phyloP scores from a whole-genome alignment of 2,888 invertebrate species.

The Noctua comes region DNA sequence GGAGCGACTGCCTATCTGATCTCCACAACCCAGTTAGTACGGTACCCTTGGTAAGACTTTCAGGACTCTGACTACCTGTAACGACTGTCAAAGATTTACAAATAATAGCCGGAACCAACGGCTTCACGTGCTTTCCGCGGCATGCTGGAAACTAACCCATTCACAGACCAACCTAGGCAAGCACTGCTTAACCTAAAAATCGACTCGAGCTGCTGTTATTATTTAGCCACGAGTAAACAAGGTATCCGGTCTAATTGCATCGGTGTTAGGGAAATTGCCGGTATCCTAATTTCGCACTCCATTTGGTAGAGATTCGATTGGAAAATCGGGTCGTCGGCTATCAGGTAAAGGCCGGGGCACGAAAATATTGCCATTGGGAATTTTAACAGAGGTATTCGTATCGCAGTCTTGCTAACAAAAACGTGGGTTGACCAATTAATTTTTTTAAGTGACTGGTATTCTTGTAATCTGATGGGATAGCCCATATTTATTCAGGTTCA shows the following conservation, averaged over 20 bases:
- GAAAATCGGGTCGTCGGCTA: slow-evolving; percentile 57
- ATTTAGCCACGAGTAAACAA: not conserved
- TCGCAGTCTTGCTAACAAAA: not conserved
- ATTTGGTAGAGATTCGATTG: slow-evolving; percentile 32
- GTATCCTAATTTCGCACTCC: slow-evolving; percentile 44
- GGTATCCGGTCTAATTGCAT: slow-evolving; percentile 31
- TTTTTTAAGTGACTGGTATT: not conserved
- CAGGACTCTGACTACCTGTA: not conserved
- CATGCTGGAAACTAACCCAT: not conserved
- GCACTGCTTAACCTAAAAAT: not conserved
- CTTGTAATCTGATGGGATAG: not conserved
- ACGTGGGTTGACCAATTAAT: not conserved
- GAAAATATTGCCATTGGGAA: slow-evolving; percentile 20
- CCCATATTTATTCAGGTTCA: not conserved
- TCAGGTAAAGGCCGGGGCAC: slow-evolving; percentile 27
- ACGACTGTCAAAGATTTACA: not conserved
- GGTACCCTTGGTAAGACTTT: not conserved
- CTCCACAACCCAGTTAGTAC: not conserved
- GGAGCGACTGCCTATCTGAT: not conserved
- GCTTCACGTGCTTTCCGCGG: not conserved
- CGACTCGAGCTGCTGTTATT: not conserved
- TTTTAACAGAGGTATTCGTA: slow-evolving; percentile 14
- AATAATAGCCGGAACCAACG: not conserved
- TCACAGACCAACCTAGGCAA: not conserved
- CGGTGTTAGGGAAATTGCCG: slow-evolving; percentile 23